A percentile compares a stretch with the other conserved stretches of the same genome.
Evolutionary conservation across 2,113 vertebrate genomes (phyloP).

Genomic region (Thamnaconus septentrionalis): DNA sequence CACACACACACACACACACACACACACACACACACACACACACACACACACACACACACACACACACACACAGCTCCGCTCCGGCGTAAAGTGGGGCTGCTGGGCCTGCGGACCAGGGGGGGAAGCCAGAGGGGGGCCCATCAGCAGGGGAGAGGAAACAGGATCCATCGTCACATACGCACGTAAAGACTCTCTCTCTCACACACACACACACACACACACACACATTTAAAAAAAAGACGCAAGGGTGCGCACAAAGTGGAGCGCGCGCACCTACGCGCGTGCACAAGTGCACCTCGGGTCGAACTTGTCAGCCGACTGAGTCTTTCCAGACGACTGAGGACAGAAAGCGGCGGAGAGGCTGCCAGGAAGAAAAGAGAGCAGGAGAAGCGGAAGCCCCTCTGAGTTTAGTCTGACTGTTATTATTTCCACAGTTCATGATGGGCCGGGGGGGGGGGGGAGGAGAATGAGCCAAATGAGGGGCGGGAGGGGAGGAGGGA

Average conservation of each 20-base stretch:
- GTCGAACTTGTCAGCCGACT: conserved; percentile 36
- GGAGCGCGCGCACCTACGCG: conserved; percentile 30
- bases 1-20: background rate
- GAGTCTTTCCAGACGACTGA: conserved; percentile 67
- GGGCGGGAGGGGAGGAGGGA: background rate
- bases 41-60: conserved; percentile 9
- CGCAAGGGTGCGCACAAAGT: too few relatives aligned
- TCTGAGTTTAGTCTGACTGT: conserved; percentile 69
- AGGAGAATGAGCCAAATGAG: conserved; percentile 58
- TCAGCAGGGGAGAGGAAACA: conserved; percentile 53
- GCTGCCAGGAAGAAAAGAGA: conserved; percentile 29
- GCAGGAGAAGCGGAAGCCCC: conserved; percentile 66
- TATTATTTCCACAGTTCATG: conserved; percentile 75
- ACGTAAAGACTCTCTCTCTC: conserved; percentile 31
- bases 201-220: conserved; percentile 32
- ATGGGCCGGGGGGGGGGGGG: conserved; percentile 60
- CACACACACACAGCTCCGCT: conserved; percentile 38
- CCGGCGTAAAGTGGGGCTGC: conserved; percentile 44
- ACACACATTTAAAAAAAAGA: too few relatives aligned
- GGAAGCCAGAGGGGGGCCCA: conserved; percentile 49
- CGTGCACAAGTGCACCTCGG: conserved; percentile 19
- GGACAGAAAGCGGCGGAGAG: conserved; percentile 35
- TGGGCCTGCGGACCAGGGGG: conserved; percentile 35
- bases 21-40: conserved; percentile 6
- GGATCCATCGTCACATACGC: conserved; percentile 54